Evolutionary conservation across 1,140 invertebrate genomes (phyloP), one percentile per base, ranked within the genome.

Genomic region (Drosophila santomea): DNA sequence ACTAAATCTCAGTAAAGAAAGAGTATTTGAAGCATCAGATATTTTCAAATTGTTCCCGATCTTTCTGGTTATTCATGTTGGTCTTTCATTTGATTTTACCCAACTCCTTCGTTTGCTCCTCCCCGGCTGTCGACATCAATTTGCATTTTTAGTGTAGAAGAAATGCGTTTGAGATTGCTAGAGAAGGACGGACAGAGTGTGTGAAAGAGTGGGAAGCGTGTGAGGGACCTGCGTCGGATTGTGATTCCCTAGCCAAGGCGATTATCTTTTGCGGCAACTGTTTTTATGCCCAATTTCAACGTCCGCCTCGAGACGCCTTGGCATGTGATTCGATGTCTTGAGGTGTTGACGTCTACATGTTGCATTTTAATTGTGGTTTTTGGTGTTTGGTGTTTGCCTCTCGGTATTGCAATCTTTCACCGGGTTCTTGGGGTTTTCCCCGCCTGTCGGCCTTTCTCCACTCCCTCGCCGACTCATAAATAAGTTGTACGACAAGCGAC

Each of bases 211-310:
- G 35, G 35, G 44, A 36, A 45, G 58, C 51, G 32, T 75, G 23
- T 35, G 61, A 41, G 61, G 61, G 17, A 69, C 66, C 61, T 69
- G 61, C 61, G 23, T 55, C 20, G 50, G 50, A 38, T 67, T 57
- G 63, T 39, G 64, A 69, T 71, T 71, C 74, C 74, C 73, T 76
- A 76, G 71, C 73, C 45, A 47, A 74, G 36, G 58, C 71, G 83
- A 89, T 89, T 88, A 89, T 89, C 84, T 80, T 69, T 82, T 63
- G 83, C 84, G 83, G 83, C 75, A 84, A 66, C 77, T 52, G 67
- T 80, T 80, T 89, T 88, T 80, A 89, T 88, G 84, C 84, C 83
- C 84, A 89, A 88, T 88, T 84, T 83, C 64, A 80, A 88, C 88
- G 88, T 91, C 88, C 88, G 88, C 83, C 80, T 83, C 50, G 74